Percentiles rank a stretch among this genome's conserved stretches.
Conservation (phyloP, 2,113 vertebrate genomes). For the Strigops habroptila region DNA sequence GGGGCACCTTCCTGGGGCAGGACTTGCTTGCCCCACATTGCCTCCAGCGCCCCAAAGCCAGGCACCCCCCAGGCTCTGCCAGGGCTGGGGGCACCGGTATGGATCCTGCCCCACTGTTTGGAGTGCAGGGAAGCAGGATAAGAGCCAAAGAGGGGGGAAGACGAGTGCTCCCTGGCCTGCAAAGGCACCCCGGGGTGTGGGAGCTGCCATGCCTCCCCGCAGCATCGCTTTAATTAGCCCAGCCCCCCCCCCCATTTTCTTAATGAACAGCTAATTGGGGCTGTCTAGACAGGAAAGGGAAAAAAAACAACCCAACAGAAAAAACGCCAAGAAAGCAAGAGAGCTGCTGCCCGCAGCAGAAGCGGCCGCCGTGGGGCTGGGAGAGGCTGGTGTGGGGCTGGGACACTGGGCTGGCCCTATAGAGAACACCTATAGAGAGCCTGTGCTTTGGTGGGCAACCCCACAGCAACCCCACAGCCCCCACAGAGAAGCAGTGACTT, state of each 20-base stretch:
- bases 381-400: background rate
- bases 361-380: background rate
- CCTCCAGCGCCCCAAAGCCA: accelerated
- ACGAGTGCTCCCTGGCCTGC: background rate
- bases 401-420: background rate
- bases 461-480: background rate
- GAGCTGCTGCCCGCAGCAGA: background rate
- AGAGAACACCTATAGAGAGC: background rate
- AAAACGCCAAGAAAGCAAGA: background rate
- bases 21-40: background rate
- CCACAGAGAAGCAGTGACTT: background rate
- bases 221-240: constrained; percentile 58
- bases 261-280: constrained; percentile 71
- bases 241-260: constrained; percentile 31
- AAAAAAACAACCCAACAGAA: background rate
- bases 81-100: background rate
- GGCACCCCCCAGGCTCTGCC: background rate
- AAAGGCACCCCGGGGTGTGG: background rate
- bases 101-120: background rate
- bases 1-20: background rate
- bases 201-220: background rate
- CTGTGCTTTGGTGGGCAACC: background rate
- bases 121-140: background rate
- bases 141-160: background rate
- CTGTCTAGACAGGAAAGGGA: constrained; percentile 74